A percentile compares a stretch with the other conserved stretches of the same genome.
phyloP scores from a whole-genome alignment of 2,113 vertebrate species.

The Vicugna pacos region DNA sequence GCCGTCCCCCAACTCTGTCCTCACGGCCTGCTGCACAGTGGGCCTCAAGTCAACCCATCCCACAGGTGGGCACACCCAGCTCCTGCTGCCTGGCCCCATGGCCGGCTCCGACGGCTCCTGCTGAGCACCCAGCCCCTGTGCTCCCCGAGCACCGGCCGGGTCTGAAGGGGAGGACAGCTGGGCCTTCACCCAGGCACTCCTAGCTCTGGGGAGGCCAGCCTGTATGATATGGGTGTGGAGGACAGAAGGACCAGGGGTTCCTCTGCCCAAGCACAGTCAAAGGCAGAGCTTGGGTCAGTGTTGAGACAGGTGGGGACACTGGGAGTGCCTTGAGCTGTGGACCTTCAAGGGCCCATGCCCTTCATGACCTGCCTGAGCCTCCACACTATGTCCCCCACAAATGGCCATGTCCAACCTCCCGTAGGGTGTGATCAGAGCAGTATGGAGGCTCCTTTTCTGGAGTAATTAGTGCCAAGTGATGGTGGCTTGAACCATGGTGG shows the following conservation, averaged over 20 bases:
- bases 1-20: not conserved
- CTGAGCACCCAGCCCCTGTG: not conserved
- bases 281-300: not conserved
- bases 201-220: not conserved
- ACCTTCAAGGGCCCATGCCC: not conserved
- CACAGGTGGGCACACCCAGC: not conserved
- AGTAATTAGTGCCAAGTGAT: not conserved
- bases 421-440: not conserved
- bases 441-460: fast-evolving
- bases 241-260: not conserved
- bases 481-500: not conserved
- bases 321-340: not conserved
- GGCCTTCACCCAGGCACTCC: too few relatives aligned
- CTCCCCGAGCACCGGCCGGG: not conserved
- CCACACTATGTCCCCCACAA: not conserved
- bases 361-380: not conserved
- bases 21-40: not conserved
- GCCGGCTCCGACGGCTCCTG: not conserved
- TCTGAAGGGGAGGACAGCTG: not conserved
- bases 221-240: fast-evolving
- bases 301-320: not conserved
- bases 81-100: not conserved
- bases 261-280: not conserved
- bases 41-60: not conserved
- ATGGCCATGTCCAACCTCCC: too few relatives aligned